Evolutionary conservation across 2,888 invertebrate species (phyloP), one percentile per base, ranked within the genome.

Genomic region (Drosophila greeni): DNA sequence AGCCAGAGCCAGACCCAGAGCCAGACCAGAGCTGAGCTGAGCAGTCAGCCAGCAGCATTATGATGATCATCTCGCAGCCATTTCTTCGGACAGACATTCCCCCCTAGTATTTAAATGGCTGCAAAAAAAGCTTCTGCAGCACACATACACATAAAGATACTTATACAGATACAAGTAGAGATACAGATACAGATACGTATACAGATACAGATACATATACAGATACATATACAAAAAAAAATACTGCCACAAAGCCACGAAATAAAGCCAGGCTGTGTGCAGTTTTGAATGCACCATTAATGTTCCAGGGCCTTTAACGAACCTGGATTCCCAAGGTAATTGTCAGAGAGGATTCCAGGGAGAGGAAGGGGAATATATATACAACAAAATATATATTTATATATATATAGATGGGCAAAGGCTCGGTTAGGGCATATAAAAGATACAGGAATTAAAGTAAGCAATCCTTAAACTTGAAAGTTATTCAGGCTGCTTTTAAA

Each of bases 201-300:
- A 36, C 39, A 33, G 11, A 39, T 31, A 20, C 20, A 39, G 2
- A 9, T 37, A 31, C 23, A 37, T 55, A 55, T 56, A 59, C 43
- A 31, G 1, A 14, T 37, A 24, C 23, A 37, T 55, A 55, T 56
- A 59, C 43, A 33, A 26, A 26, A 26, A n/a, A n/a, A 24, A 23
- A 40, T 23, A 8, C 40, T 4, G 40, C 14, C 14, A 14, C 20
- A 20, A 37, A 43, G 20, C 24, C 14, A 43, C 43, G 2, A 45
- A 16, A 45, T 18, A 18, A 16, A 12, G 18, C 31, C 8, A 14
- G 9, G 36, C 39, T 53, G 37, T 31, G 66, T 58, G 72, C 47
- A 52, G 45, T 37, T 56, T 33, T 59, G 55, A 71, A 59, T 71
- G 78, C 81, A 75, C 70, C 71, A 66, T 75, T 71, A 79, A 76